phyloP scores from a whole-genome alignment of 2,113 vertebrate genomes.

The Alethe diademata region DNA sequence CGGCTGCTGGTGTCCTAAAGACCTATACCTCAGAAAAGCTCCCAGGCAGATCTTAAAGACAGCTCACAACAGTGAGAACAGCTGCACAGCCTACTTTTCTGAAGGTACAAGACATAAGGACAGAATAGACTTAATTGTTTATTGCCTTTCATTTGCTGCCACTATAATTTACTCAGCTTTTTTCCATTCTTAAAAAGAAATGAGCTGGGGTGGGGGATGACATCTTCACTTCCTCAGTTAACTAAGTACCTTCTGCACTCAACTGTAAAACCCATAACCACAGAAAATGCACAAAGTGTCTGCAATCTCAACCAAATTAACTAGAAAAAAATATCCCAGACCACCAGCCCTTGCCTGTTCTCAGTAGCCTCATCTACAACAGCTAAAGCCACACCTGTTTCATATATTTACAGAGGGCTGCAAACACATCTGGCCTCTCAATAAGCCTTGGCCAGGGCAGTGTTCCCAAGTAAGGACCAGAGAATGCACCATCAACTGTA shows the following conservation, averaged over 20 bases:
- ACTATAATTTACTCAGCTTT: not conserved
- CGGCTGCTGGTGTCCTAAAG: not conserved
- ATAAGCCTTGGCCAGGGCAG: not conserved
- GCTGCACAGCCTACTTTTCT: not conserved
- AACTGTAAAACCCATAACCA: not conserved
- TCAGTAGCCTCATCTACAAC: not conserved
- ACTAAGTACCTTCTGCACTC: not conserved
- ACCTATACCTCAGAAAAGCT: not conserved
- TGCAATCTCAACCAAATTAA: not conserved
- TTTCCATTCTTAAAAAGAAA: not conserved
- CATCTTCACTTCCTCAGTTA: not conserved
- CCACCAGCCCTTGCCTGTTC: not conserved
- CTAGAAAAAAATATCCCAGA: not conserved
- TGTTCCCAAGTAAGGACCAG: not conserved
- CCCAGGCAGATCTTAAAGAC: not conserved
- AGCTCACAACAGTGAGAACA: not conserved
- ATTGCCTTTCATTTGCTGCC: not conserved
- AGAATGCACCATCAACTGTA: not conserved
- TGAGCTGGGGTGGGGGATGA: not conserved
- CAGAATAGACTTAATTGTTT: not conserved
- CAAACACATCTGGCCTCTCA: fast-evolving
- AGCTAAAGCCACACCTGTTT: not conserved
- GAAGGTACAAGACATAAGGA: not conserved
- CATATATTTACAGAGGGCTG: not conserved
- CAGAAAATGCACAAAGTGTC: not conserved